phyloP scores from a whole-genome alignment of 37 sponge, comb jelly and placozoan genomes.

The Crambe crambe region DNA sequence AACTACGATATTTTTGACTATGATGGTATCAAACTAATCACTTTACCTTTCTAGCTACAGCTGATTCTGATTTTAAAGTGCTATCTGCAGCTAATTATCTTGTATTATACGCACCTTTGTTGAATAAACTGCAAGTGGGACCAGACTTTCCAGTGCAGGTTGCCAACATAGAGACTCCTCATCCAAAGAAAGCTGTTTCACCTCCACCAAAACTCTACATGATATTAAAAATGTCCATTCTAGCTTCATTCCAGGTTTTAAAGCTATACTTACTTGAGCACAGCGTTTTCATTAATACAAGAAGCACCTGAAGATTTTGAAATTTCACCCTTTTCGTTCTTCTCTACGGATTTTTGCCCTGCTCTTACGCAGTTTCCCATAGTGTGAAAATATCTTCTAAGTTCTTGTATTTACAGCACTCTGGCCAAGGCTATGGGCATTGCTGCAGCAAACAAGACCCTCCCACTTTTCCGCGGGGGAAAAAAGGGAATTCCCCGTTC shows the following conservation, averaged over 20 bases:
- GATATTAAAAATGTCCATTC: not conserved
- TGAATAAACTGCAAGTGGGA: slow-evolving; percentile 22
- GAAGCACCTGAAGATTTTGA: not conserved
- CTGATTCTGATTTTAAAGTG: too few species aligned
- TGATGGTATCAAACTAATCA: too few species aligned
- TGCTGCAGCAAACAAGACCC: not conserved
- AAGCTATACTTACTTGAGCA: not conserved
- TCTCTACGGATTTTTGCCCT: not conserved
- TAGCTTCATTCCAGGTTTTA: not conserved
- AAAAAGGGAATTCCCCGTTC: not conserved
- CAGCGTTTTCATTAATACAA: not conserved
- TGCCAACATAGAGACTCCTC: slow-evolving; percentile 20
- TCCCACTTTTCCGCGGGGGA: not conserved
- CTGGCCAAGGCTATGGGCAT: not conserved
- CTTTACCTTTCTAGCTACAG: too few species aligned
- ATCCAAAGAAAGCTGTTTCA: slow-evolving; percentile 11
- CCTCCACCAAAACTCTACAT: slow-evolving; percentile 13
- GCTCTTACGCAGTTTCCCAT: not conserved
- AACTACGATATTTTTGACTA: too few species aligned
- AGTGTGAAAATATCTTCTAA: too few species aligned
- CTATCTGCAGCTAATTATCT: too few species aligned
- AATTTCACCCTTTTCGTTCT: not conserved
- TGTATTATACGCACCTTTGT: slow-evolving; percentile 19
- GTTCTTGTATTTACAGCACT: not conserved
- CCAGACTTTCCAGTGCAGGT: slow-evolving; percentile 7